phyloP scores from a whole-genome alignment of 2,797 vertebrate genomes.

The Bradypodion ventrale region DNA sequence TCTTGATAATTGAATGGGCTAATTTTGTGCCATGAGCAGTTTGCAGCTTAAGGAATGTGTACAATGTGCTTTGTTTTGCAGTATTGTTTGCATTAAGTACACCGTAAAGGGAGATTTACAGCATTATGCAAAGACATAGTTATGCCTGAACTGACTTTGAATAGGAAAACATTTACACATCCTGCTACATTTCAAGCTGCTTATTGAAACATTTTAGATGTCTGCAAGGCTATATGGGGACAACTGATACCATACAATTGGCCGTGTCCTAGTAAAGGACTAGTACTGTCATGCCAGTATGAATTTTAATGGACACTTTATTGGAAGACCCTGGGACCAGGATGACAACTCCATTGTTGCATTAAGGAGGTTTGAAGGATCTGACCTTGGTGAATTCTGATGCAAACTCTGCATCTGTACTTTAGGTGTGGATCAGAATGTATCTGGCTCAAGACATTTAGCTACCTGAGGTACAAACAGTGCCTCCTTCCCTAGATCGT shows the following conservation, averaged over 20 bases:
- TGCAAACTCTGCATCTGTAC: neutral
- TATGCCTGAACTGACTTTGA: conserved; percentile 52
- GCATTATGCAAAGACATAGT: conserved; percentile 15
- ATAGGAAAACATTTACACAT: conserved; percentile 40
- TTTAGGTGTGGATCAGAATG: neutral
- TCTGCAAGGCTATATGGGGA: neutral
- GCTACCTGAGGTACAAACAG: neutral
- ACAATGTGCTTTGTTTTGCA: conserved; percentile 58
- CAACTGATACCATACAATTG: neutral
- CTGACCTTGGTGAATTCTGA: neutral
- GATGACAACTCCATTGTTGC: neutral
- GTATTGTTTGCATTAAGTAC: conserved; percentile 60
- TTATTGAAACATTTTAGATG: neutral
- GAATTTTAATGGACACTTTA: neutral
- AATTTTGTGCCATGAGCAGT: conserved; percentile 61
- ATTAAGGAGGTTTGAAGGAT: neutral
- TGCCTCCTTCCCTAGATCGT: neutral
- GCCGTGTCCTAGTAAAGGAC: neutral
- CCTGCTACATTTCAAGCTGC: conserved; percentile 28
- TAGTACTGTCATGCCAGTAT: neutral
- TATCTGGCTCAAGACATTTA: neutral
- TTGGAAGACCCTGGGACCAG: neutral
- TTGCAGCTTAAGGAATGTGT: conserved; percentile 59
- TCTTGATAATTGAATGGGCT: conserved; percentile 60
- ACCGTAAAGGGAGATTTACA: conserved; percentile 52